Evolutionary conservation across 2,888 invertebrate species (phyloP).

Genomic region (Drosophila neonasuta): DNA sequence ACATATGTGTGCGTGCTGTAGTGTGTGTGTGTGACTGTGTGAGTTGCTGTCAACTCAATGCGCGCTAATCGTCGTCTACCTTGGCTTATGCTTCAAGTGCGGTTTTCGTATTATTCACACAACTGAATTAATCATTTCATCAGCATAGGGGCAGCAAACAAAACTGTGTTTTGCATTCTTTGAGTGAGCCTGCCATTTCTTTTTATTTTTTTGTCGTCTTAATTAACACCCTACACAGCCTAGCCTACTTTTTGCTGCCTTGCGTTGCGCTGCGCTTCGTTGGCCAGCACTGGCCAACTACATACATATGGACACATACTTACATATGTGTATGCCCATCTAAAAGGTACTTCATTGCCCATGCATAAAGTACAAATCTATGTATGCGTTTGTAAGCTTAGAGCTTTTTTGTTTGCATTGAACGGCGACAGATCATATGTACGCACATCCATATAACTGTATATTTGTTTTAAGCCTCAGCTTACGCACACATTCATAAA

Average conservation of each 20-base stretch:
- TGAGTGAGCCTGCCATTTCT: constrained; percentile 22
- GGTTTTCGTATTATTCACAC: constrained; percentile 54
- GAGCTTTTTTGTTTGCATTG: constrained; percentile 52
- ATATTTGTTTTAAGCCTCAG: constrained; percentile 39
- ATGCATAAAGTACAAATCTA: constrained; percentile 16
- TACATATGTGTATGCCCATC: constrained; percentile 34
- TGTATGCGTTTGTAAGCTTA: constrained; percentile 26
- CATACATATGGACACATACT: constrained; percentile 2
- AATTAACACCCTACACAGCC: constrained; percentile 55
- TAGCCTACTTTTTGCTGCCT: constrained; percentile 42
- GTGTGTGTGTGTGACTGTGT: constrained; percentile 26
- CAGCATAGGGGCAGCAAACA: constrained; percentile 19
- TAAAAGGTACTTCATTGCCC: constrained; percentile 37
- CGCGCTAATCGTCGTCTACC: constrained; percentile 51
- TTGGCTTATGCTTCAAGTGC: constrained; percentile 50
- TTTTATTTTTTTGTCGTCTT: constrained; percentile 46
- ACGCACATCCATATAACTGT: constrained; percentile 2
- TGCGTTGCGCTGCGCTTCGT: constrained; percentile 46
- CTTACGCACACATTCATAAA: constrained; percentile 23
- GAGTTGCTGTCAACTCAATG: constrained; percentile 42
- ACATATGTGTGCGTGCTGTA: constrained; percentile 10
- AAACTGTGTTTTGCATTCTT: constrained; percentile 33
- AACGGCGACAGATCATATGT: constrained; percentile 45
- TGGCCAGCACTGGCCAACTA: constrained; percentile 45
- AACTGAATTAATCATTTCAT: constrained; percentile 63